phyloP scores from a whole-genome alignment of 2,888 invertebrate genomes.

The Julus scanicus region DNA sequence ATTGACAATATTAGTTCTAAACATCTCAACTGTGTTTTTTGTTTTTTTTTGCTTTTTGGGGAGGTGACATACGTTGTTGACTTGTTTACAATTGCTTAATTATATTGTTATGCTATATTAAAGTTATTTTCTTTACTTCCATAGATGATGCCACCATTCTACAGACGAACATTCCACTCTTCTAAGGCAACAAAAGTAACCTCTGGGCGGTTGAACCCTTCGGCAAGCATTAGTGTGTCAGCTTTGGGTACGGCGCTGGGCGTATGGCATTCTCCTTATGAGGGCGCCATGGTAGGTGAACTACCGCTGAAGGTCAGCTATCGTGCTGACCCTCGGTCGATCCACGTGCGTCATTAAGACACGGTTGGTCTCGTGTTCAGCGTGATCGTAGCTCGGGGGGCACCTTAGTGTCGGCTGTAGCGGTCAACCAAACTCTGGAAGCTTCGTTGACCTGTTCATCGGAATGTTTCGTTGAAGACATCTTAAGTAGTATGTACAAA shows the following conservation, averaged over 20 bases:
- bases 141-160: neutral
- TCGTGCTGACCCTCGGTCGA: neutral
- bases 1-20: too few species aligned
- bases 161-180: neutral
- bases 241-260: neutral
- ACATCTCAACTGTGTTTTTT: too few species aligned
- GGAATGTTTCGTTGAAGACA: neutral
- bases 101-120: too few species aligned
- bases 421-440: neutral
- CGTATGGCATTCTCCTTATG: constrained; percentile 25
- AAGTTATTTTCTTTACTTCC: neutral
- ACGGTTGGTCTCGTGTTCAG: constrained; percentile 21
- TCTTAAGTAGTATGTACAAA: neutral
- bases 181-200: neutral
- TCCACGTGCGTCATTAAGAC: neutral
- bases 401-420: neutral
- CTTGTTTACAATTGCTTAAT: too few species aligned
- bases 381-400: neutral
- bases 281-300: neutral
- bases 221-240: neutral
- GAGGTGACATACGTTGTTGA: too few species aligned
- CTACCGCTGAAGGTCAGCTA: neutral
- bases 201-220: neutral
- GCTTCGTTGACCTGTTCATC: neutral
- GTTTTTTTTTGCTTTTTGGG: too few species aligned